Conservation (phyloP, 2,113 vertebrate species). For the Mirounga angustirostris region DNA sequence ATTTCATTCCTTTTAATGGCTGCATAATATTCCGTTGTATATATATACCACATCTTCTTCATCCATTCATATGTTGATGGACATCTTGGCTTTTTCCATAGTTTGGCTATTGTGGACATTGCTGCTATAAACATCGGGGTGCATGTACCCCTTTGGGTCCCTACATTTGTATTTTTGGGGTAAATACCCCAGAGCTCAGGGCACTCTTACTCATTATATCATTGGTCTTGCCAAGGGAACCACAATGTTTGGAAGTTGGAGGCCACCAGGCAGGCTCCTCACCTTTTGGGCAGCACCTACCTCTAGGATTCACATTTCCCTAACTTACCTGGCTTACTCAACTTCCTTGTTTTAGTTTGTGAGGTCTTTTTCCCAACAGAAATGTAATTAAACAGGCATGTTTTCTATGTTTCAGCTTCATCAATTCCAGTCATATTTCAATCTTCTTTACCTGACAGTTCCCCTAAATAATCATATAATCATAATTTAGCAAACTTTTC, state of each 20-base stretch:
- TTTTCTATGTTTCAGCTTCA: background rate
- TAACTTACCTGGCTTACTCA: background rate
- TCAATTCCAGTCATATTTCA: background rate
- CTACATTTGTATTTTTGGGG: too few species aligned
- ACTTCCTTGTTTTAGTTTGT: background rate
- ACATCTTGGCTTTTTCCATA: too few species aligned
- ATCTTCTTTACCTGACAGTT: background rate
- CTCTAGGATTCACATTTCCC: background rate
- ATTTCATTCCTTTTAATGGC: too few species aligned
- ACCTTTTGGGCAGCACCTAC: background rate
- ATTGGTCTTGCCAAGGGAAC: background rate
- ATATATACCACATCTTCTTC: too few species aligned
- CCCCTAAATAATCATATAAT: background rate
- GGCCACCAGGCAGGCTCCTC: background rate
- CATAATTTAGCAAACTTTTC: background rate
- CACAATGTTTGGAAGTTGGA: background rate
- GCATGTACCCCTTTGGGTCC: too few species aligned
- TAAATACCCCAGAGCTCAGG: background rate
- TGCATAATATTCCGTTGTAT: too few species aligned
- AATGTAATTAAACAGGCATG: background rate
- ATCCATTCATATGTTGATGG: too few species aligned
- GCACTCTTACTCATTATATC: background rate
- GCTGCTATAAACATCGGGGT: too few species aligned
- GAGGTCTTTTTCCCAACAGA: background rate
- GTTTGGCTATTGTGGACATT: too few species aligned